Base-by-base conservation (phyloP, 2,113 vertebrate genomes). In the Mastomys coucha region DNA sequence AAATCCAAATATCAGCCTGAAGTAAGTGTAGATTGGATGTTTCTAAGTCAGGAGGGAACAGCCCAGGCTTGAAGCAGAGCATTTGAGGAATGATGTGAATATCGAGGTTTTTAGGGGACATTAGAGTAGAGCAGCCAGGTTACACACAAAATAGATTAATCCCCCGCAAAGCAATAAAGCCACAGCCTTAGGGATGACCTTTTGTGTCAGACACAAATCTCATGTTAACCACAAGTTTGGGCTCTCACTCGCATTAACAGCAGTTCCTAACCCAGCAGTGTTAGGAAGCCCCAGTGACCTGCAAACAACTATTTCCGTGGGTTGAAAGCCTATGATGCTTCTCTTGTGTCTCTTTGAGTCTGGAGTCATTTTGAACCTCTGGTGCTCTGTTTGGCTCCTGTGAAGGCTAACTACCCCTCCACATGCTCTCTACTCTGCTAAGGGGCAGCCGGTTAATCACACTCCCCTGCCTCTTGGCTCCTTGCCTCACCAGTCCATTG, bases 121-220 rank as follows among this genome's bases (percentile, higher is more conserved):
- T 2, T 2, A 60, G 39, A 60, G 1, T 56, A 20, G 89, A 58
- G 33, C 39, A 10, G 14, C 26, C 26, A 31, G 60, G 28, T 89
- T 60, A 73, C 58, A 72, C 33, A 39, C 77, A 93, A 82, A 89
- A 75, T 4, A 36, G 49, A 78, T 94, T 81, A 65, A 51, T 58
- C 45, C 94, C 94, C 88, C 80, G 13, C 63, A 31, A 93, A 63
- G 91, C 87, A 82, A 16, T 82, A 78, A 94, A 94, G n/a, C 58
- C 42, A 86, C 60, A 45, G n/a, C 87, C 14, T 67, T 20, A 56
- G 31, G 80, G 65, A 53, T 88, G 60, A 63, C 73, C 87, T 93
- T 82, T 69, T 49, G 75, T 94, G 7, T 53, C 1, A 0, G 69
- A 88, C 75, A 80, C 53, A 94, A 67, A 58, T 88, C 93, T 78